Percentiles rank a stretch among this genome's conserved stretches.
phyloP scores from a whole-genome alignment of 2,113 vertebrate species.

The Cephalopterus ornatus region DNA sequence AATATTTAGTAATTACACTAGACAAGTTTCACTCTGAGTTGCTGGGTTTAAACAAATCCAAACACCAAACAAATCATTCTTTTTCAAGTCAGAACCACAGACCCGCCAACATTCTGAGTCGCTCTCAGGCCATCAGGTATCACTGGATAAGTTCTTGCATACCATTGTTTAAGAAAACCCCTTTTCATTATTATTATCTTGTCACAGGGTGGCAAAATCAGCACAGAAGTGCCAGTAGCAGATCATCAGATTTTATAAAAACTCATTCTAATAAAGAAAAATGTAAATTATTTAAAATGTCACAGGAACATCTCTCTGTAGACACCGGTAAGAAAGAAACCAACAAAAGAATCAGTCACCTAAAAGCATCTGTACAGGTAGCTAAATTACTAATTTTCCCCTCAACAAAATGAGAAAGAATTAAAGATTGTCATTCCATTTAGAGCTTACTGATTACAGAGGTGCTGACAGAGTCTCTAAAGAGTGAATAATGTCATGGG shows the following conservation, averaged over 20 bases:
- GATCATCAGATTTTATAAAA: background rate
- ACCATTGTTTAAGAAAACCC: background rate
- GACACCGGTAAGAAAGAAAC: background rate
- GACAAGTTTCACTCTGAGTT: background rate
- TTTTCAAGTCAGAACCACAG: background rate
- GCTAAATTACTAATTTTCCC: background rate
- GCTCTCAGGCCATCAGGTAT: background rate
- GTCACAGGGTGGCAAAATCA: background rate
- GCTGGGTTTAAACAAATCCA: background rate
- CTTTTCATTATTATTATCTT: background rate
- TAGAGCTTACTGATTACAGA: constrained; percentile 7
- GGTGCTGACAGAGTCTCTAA: constrained; percentile 4
- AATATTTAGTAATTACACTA: background rate
- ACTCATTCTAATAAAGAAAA: background rate
- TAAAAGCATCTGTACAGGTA: background rate
- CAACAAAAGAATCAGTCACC: background rate
- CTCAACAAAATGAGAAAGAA: constrained; percentile 9
- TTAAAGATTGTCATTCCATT: background rate
- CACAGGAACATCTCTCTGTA: background rate
- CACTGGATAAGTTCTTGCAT: background rate
- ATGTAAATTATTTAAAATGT: background rate
- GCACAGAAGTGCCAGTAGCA: background rate
- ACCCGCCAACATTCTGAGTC: background rate
- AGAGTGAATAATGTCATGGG: background rate
- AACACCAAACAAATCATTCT: background rate